Evolutionary conservation across 2,888 invertebrate species (phyloP), one percentile per base, ranked within the genome.

Genomic region (Adelognathus sp.): DNA sequence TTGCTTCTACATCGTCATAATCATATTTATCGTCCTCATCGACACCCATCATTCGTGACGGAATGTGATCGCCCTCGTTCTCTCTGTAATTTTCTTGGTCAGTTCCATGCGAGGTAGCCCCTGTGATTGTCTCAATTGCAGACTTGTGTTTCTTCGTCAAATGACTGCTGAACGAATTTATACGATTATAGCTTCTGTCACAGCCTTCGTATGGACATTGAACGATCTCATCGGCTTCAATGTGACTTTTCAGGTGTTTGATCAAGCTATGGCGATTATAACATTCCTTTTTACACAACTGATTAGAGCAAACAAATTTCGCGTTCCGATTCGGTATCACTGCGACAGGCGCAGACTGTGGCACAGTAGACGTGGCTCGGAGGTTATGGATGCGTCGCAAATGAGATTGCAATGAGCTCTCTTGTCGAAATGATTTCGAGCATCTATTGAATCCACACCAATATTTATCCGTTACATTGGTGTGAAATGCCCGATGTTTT

Each of bases 151-250:
- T 60, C 39, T 44, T 61, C 7, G 61, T 44, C 14, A 61, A 29
- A 44, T 61, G 61, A 27, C 61, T 44, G 41, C 44, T 61, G 41
- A 61, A 61, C 14, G 61, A 61, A 44, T 61, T 41, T 21, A 61
- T 44, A 44, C 24, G 41, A 27, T 27, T 61, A 61, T 61, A 61
- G 6, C 3, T 44, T 27, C 29, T 61, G 7, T 61, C 27, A 14
- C 41, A 61, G 29, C 29, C 29, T 4, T 61, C 27, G 14, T 9
- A 61, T 14, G 61, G 61, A 16, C 61, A 61, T 21, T 44, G n/a
- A 44, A 61, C n/a, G 0, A 16, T 27, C 9, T 44, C 61, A 44
- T 44, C 6, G 29, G 24, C n/a, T 11, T n/a, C 27, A 29, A 61
- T 61, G 44, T 61, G 61, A 14, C 44, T 27, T 41, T 61, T 61